Evolutionary conservation across 2,113 vertebrate genomes (phyloP).

Genomic region (Morone saxatilis): DNA sequence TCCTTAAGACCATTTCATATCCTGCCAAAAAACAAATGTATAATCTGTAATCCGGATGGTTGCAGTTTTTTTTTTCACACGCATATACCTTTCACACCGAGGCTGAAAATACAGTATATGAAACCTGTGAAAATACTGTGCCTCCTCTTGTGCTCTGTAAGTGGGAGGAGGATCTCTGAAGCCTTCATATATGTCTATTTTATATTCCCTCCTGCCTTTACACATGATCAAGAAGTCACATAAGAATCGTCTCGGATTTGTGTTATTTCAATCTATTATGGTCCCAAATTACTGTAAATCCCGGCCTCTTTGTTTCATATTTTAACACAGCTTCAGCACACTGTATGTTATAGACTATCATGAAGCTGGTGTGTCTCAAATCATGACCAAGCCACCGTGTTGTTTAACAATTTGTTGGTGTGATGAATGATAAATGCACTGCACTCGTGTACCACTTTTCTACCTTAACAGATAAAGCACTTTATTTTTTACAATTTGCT

Average conservation of each 20-base stretch:
- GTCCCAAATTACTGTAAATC: not conserved
- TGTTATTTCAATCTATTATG: too few species aligned
- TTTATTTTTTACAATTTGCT: not conserved
- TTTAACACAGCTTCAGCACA: not conserved
- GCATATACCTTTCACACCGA: not conserved
- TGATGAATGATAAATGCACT: not conserved
- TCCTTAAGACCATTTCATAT: not conserved
- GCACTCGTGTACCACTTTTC: not conserved
- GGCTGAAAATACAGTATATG: not conserved
- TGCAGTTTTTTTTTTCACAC: not conserved
- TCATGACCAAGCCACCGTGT: not conserved
- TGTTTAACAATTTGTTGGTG: not conserved
- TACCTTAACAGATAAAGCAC: not conserved
- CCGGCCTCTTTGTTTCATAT: not conserved
- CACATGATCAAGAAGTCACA: too few species aligned
- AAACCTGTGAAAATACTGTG: constrained; percentile 27
- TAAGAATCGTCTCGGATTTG: too few species aligned
- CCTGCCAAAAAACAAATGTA: not conserved
- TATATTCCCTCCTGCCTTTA: not conserved
- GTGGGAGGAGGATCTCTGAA: not conserved
- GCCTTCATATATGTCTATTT: not conserved
- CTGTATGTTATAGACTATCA: not conserved
- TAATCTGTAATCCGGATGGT: not conserved
- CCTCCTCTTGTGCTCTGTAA: constrained; percentile 9
- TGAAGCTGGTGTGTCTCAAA: not conserved